Percentiles rank a stretch among this genome's conserved stretches.
Conservation (phyloP, 2,113 vertebrate species). For the Salvelinus alpinus region DNA sequence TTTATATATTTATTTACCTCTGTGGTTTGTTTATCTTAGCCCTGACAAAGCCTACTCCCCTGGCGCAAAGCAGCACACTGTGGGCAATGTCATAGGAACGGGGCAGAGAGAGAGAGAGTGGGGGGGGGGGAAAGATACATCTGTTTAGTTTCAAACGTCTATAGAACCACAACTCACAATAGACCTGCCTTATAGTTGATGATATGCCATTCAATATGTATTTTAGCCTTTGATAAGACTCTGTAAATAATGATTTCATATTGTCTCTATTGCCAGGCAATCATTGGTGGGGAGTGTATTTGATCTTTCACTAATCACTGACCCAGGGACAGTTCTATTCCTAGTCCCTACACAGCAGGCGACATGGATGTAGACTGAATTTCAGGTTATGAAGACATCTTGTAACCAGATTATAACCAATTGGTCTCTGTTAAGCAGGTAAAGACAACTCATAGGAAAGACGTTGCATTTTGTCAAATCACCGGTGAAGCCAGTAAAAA, state of each 20-base stretch:
- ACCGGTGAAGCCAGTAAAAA: no score
- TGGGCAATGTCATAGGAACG: slow-evolving; percentile 54
- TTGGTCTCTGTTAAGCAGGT: no score
- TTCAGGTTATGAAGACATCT: no score
- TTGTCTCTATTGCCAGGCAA: neutral
- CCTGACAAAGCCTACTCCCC: slow-evolving; percentile 58
- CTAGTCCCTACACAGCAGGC: no score
- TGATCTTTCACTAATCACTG: no score
- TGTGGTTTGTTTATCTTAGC: slow-evolving; percentile 61
- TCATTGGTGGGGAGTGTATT: neutral
- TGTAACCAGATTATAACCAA: no score
- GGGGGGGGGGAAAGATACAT: neutral
- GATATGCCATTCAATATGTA: neutral
- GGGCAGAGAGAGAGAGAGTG: slow-evolving; percentile 8
- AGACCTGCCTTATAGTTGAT: neutral
- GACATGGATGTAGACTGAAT: no score
- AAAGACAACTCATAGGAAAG: no score
- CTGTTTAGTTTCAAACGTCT: neutral
- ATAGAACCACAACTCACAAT: neutral
- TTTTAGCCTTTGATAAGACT: neutral
- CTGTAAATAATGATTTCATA: neutral
- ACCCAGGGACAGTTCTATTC: no score
- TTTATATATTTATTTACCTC: slow-evolving; percentile 63
- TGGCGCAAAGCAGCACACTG: slow-evolving; percentile 12
- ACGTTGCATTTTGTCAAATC: no score